Base-by-base conservation (phyloP, 2,888 invertebrate species). In the Spisula solida region DNA sequence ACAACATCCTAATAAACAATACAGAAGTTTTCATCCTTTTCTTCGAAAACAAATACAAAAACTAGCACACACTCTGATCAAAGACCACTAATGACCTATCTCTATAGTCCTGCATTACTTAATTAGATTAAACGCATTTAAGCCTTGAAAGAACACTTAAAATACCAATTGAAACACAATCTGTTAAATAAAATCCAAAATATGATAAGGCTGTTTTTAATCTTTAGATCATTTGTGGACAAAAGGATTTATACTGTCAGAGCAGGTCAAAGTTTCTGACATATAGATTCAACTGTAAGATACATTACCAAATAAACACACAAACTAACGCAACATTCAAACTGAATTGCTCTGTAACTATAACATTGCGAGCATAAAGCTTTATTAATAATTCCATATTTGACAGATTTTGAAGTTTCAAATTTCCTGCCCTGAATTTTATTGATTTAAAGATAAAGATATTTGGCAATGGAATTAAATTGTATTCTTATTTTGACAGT, bases 401-500 rank as follows among this genome's bases (percentile, higher is more conserved):
- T 92, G 91, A 92, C 91, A 92, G 91, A 87, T 90, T 90, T 90
- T 88, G 90, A 92, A 92, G 91, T 92, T 88, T 92, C 91, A 90
- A 88, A 90, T 88, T 92, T 88, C 91, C 89, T 89, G 89, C 89
- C 88, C 88, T 88, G 84, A 89, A 86, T 86, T 91, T 88, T 90
- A 90, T 90, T 87, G 88, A 90, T 88, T 87, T 85, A 88, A 79
- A 90, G 90, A 90, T 90, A 88, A 90, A 86, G 83, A 31, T 89
- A 89, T 89, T 86, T 79, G 66, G 80, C 55, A 82, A 80, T 83
- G 89, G 85, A 82, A 89, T 86, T 86, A 82, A 83, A 82, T 80
- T 70, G 75, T 86, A 81, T 85, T 55, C 85, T 34, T 80, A 88
- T 81, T 88, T 85, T 88, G 88, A 88, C 82, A 85, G 55, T 78